Evolutionary conservation across 2,888 invertebrate species (phyloP), one percentile per base, ranked within the genome.

Genomic region (Camponotus fellah): DNA sequence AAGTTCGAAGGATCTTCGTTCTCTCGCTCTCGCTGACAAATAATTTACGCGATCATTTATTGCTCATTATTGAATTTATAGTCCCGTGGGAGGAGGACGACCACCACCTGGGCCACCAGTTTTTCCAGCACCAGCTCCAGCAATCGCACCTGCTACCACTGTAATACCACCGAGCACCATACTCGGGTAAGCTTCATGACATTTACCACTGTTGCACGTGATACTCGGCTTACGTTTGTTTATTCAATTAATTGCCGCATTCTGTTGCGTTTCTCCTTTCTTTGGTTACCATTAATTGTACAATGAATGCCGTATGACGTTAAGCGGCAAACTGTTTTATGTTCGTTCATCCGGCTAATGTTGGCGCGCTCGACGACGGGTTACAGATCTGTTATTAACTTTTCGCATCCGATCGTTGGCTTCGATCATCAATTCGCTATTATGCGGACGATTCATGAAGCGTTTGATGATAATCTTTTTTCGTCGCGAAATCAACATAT

Each of bases 111-210:
- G 94, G 85, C 95, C 94, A 56, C 94, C 94, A 80, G 94, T 94
- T 71, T 94, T 94, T 87, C 95, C 94, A 21, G 94, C 95, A 46
- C 90, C 94, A 26, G 95, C 96, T 69, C 96, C 96, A 85, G 96
- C 96, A 91, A 96, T 95, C 91, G 96, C 95, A 92, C 96, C 95
- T 84, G 89, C 92, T 53, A 87, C 93, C 65, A 90, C 94, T 74
- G 92, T 92, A 62, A 92, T 94, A 89, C 92, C 94, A 66, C 91
- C 94, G 66, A 60, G 34, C 10, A 93, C 94, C 74, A 93, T 94
- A 87, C 92, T 94, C 85, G 94, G 94, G 94, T 95, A 92, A 93
- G 93, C 87, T 66, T 84, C 72, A 58, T 72, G 74, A 9, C 32
- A 2, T 64, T 49, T 60, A 56, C n/a, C 21, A 46, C 60, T 66